Evolutionary conservation across 2,888 invertebrate species (phyloP), one percentile per base, ranked within the genome.

Genomic region (Chaetoderma sp.): DNA sequence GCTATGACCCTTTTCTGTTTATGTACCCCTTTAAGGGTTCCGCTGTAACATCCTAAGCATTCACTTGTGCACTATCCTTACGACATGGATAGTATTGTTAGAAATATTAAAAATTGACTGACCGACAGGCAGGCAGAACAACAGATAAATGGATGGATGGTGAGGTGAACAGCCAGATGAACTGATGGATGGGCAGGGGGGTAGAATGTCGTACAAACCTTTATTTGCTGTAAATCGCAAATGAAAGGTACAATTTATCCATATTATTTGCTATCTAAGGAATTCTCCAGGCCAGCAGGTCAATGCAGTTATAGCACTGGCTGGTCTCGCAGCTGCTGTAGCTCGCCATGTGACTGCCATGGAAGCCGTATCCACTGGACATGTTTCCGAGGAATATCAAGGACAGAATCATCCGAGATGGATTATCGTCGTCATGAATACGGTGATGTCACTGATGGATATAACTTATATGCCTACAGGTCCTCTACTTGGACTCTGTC

Each of bases 321-420:
- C 78, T 18, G 79, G 79, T 4, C 70, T 83, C 33, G 77, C 75
- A 0, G 55, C 69, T 10, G 72, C 73, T n/a, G 67, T 75, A 5
- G 72, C 78, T 16, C 71, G 73, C 44, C 75, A 75, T 66, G 71
- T 69, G 28, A 58, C 70, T 8, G 72, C 73, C 30, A 67, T 78
- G 45, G 78, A 77, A 42, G 54, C 64, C 28, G 73, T 73, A 18
- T 66, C 60, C 39, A 47, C 72, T 10, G 61, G 70, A 47, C 65
- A 67, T 16, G 65, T 75, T 21, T 74, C 78, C 39, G 56, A 70
- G 4, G 71, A 73, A 58, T 70, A 74, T 33, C 79, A 81, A 60
- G 75, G 79, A 55, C 71, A 75, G 63, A 75, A 76, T 21, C 82
- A 81, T 58, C 67, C 76, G 54, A 80, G 81, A 70, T 84, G 84